Base-by-base conservation (phyloP, 2,888 invertebrate species). In the Hybos culiciformis region DNA sequence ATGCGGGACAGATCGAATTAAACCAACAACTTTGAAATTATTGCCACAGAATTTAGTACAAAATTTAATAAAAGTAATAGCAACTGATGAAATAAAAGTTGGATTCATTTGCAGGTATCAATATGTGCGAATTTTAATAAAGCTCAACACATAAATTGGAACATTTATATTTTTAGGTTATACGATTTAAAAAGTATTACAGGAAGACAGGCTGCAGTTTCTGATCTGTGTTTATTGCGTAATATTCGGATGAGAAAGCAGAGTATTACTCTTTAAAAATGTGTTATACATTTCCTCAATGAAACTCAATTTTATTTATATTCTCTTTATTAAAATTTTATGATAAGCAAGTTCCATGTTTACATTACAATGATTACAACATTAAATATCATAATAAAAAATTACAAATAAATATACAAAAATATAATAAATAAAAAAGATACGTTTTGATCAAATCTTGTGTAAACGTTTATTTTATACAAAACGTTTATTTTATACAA, bases 201-300 rank as follows among this genome's bases (percentile, higher is more conserved):
- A 42, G 90, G 92, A 2, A 74, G 91, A 43, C 84, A 84, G 59
- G 79, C 84, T 45, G 87, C 88, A 42, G 87, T 91, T 1, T 77
- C 87, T 56, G 90, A 90, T 63, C 69, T 93, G 45, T 90, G 91
- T 61, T 75, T 91, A 56, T 73, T 87, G 55, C 73, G 87, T 48
- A 88, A 88, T 66, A 83, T 86, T 70, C 74, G 77, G 53, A 67
- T 85, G 50, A 54, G 60, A 43, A 56, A 60, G 42, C 51, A 60
- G 38, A 62, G 63, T 48, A 60, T 63, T 38, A 59, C 62, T 46
- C 50, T 66, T 41, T 66, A 53, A 55, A n/a, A n/a, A 43, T 14
- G n/a, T n/a, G n/a, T n/a, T n/a, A n/a, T n/a, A n/a, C n/a, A n/a
- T n/a, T n/a, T n/a, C n/a, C n/a, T n/a, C n/a, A n/a, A n/a, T n/a